Percentiles rank a stretch among this genome's conserved stretches.
Conservation (phyloP, 2,888 invertebrate genomes). For the Troides helena region DNA sequence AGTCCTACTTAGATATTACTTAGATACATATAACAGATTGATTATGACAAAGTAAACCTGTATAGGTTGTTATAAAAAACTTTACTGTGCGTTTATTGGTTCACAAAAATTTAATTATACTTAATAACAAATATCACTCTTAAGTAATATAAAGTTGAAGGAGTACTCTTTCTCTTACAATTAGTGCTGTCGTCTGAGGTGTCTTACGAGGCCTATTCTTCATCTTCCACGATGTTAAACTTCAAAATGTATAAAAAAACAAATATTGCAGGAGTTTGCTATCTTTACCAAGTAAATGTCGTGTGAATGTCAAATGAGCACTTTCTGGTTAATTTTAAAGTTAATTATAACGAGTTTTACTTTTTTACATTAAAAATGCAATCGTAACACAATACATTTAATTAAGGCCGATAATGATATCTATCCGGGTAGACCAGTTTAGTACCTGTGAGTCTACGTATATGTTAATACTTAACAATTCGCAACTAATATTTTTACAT, state of each 20-base stretch:
- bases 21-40: no score
- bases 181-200: no score
- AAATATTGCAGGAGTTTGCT: not conserved
- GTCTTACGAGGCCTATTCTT: no score
- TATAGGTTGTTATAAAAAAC: no score
- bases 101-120: no score
- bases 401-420: constrained; percentile 23
- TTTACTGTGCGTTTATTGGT: no score
- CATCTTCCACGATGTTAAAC: no score
- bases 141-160: no score
- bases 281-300: not conserved
- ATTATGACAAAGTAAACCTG: no score
- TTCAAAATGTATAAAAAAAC: not conserved
- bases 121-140: no score
- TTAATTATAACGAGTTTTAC: constrained; percentile 21
- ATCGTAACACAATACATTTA: constrained; percentile 26
- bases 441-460: not conserved
- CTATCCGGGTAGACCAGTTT: constrained; percentile 12
- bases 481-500: not conserved
- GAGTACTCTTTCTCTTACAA: no score
- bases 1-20: no score
- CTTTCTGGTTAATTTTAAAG: constrained; percentile 8
- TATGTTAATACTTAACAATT: not conserved
- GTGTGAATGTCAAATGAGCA: not conserved
- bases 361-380: constrained; percentile 16